Evolutionary conservation across 2,888 invertebrate genomes (phyloP).

Genomic region (Drosophila monieri): DNA sequence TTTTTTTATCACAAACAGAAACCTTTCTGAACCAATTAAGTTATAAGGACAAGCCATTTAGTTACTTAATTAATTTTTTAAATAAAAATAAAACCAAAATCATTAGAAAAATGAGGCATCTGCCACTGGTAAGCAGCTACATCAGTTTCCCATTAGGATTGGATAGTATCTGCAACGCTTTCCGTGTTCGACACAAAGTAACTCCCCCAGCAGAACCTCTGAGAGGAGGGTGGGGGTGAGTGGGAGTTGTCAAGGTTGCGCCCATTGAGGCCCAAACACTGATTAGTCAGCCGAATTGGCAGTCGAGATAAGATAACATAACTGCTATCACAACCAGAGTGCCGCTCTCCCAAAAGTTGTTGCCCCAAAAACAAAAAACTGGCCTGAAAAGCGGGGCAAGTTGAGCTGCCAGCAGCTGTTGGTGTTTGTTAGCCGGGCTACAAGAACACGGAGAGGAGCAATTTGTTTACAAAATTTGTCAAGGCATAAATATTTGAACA

Average conservation of each 20-base stretch:
- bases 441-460: constrained; percentile 32
- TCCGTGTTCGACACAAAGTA: constrained; percentile 32
- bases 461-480: constrained; percentile 77
- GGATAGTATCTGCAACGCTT: constrained; percentile 16
- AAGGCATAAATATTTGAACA: constrained; percentile 76
- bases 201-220: background rate
- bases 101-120: constrained; percentile 6
- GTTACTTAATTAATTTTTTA: background rate
- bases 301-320: constrained; percentile 46
- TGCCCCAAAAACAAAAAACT: constrained; percentile 20
- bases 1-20: no score
- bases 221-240: background rate
- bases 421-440: constrained; percentile 44
- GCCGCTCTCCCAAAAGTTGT: constrained; percentile 27
- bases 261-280: constrained; percentile 33
- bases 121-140: constrained; percentile 22
- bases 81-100: background rate
- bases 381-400: constrained; percentile 20
- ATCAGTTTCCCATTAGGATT: constrained; percentile 23
- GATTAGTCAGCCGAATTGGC: constrained; percentile 43
- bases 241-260: constrained; percentile 43
- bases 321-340: constrained; percentile 18
- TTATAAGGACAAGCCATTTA: background rate
- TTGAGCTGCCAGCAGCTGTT: constrained; percentile 65
- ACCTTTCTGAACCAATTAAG: background rate